These are phyloP conservation scores for Takifugu bimaculatus DNA, from an alignment of 2,113 vertebrate species.

Conservation along the genomic window DNA sequence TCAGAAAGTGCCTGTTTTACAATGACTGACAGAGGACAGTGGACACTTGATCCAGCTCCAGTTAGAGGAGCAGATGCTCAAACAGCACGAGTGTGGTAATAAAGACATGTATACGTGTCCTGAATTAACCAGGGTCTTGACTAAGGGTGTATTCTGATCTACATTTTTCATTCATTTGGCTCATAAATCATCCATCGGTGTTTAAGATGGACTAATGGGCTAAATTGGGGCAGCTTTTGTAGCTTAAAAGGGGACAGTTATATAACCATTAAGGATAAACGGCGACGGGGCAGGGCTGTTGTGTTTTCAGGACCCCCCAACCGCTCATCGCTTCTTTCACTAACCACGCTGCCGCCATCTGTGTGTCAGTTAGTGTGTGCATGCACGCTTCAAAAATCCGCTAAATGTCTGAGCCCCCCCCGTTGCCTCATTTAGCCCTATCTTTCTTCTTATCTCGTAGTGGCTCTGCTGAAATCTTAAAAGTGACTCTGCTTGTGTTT, in stretches of 20 bases:
- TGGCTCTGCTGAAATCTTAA: conserved; percentile 17
- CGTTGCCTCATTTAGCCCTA: background rate
- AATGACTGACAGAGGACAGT: conserved; percentile 5
- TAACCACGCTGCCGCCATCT: background rate
- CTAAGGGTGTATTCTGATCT: conserved; percentile 12
- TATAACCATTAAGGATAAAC: conserved; percentile 13
- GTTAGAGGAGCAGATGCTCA: conserved; percentile 34
- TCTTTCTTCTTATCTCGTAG: background rate
- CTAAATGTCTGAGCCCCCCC: conserved; percentile 10
- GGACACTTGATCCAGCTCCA: conserved; percentile 5
- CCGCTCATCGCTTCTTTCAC: conserved; percentile 1
- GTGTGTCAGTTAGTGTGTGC: conserved; percentile 5
- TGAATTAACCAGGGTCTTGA: conserved; percentile 31
- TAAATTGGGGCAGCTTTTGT: conserved; percentile 18
- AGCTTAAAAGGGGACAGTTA: conserved; percentile 12
- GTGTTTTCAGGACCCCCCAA: background rate
- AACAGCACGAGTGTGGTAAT: conserved; percentile 35
- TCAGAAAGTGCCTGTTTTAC: conserved; percentile 6
- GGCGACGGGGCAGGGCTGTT: background rate
- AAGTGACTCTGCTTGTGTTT: background rate
- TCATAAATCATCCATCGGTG: conserved; percentile 33
- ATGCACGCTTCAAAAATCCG: background rate
- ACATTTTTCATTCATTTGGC: conserved; percentile 42
- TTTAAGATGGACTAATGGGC: conserved; percentile 14
- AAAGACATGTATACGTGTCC: conserved; percentile 28